These are phyloP conservation scores for Chamaea fasciata DNA, from an alignment of 2,113 vertebrate genomes.

Conservation along the genomic window DNA sequence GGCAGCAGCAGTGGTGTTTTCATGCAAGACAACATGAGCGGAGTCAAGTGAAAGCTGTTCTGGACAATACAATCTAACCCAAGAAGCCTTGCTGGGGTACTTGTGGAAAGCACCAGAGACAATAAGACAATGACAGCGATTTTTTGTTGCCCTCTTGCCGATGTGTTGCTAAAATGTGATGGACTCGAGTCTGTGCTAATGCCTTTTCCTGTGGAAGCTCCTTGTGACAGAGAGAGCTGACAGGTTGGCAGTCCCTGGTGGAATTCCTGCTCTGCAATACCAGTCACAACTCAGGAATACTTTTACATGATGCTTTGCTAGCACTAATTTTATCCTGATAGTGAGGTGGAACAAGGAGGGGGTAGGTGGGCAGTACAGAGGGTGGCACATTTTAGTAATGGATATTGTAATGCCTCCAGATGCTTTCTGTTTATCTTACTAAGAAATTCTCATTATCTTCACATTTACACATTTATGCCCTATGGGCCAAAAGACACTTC, in stretches of 20 bases:
- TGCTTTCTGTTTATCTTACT: neutral
- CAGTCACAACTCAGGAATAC: neutral
- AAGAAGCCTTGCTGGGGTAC: neutral
- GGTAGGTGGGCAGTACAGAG: neutral
- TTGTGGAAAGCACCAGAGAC: neutral
- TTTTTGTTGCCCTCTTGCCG: neutral
- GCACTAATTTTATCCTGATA: neutral
- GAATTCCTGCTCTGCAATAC: neutral
- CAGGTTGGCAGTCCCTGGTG: neutral
- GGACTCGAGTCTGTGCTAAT: neutral
- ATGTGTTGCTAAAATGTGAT: neutral
- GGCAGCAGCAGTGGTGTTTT: neutral
- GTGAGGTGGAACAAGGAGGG: neutral
- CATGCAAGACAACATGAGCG: neutral
- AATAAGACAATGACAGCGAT: neutral
- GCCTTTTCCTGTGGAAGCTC: neutral
- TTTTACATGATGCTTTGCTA: neutral
- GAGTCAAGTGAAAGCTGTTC: neutral
- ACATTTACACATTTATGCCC: constrained; percentile 25
- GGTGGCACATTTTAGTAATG: neutral
- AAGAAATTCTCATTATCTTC: constrained; percentile 51
- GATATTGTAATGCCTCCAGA: constrained; percentile 27
- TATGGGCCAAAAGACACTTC: constrained; percentile 13
- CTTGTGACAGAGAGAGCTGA: neutral
- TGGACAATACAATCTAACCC: neutral